Evolutionary conservation across 2,113 vertebrate genomes (phyloP).

Genomic region (Nerophis ophidion): DNA sequence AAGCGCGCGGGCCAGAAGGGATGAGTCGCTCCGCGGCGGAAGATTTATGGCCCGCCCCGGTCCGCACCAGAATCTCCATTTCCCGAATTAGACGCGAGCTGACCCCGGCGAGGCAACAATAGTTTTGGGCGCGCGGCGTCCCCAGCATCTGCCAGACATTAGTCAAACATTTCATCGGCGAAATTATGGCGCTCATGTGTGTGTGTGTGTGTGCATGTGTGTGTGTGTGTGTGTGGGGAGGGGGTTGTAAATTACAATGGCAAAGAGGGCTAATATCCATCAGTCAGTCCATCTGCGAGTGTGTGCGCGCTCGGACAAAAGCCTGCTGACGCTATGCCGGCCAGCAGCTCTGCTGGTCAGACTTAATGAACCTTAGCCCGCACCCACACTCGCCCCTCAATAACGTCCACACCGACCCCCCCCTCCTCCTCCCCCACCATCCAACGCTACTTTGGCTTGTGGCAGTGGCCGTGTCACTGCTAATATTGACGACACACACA

Average conservation of each 20-base stretch:
- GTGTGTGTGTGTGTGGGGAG: constrained; percentile 7
- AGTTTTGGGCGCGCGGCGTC: constrained; percentile 51
- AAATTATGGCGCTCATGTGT: constrained; percentile 1
- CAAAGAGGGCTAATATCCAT: constrained; percentile 53
- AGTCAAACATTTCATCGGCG: constrained; percentile 55
- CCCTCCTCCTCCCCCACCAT: constrained; percentile 40
- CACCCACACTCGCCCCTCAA: constrained; percentile 23
- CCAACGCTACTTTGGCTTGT: constrained; percentile 58
- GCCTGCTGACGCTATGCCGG: constrained; percentile 50
- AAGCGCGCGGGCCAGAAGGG: constrained; percentile 34
- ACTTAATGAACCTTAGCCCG: constrained; percentile 69
- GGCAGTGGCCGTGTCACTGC: constrained; percentile 64
- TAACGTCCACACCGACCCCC: constrained; percentile 27
- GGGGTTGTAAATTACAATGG: constrained; percentile 62
- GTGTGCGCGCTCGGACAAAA: constrained; percentile 53
- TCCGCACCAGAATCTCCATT: constrained; percentile 58
- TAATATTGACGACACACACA: constrained; percentile 61
- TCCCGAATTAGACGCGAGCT: constrained; percentile 53
- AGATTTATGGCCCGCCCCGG: constrained; percentile 50
- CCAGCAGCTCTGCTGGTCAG: constrained; percentile 66
- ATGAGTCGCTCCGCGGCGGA: constrained; percentile 43
- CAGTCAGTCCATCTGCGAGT: constrained; percentile 55
- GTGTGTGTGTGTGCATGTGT: background rate
- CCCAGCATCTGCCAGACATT: constrained; percentile 67
- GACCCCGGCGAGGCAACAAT: constrained; percentile 45